phyloP scores from a whole-genome alignment of 1,140 invertebrate genomes.

The Rhynchophorus ferrugineus region DNA sequence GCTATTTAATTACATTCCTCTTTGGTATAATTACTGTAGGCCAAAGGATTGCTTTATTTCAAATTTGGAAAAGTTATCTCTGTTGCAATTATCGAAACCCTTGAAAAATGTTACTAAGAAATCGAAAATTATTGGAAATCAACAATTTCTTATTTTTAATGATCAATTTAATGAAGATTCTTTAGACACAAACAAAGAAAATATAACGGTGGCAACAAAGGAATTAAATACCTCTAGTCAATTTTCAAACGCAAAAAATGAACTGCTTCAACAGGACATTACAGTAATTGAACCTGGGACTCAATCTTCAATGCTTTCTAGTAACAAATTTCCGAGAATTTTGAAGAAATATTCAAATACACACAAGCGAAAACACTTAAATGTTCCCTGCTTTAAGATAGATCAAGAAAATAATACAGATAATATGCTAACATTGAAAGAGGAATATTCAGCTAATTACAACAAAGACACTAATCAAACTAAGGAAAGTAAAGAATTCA shows the following conservation, averaged over 20 bases:
- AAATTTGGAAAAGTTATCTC: not conserved
- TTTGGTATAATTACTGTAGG: not conserved
- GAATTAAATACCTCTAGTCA: not conserved
- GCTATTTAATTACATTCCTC: not conserved
- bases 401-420: conserved; percentile 10
- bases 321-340: not conserved
- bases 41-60: not conserved
- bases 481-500: too few species aligned
- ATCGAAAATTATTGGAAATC: not conserved
- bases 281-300: too few species aligned
- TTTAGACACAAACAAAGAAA: conserved; percentile 1
- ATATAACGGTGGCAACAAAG: not conserved
- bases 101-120: not conserved
- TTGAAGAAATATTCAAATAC: conserved; percentile 12
- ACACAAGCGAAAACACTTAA: conserved; percentile 13
- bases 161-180: not conserved
- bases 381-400: conserved; percentile 18
- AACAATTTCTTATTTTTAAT: not conserved
- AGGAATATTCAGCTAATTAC: too few species aligned
- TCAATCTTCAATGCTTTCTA: too few species aligned
- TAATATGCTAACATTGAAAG: too few species aligned
- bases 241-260: not conserved
- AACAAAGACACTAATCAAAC: too few species aligned
- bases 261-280: too few species aligned
- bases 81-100: not conserved